Base-by-base conservation (phyloP, 1,140 invertebrate species). In the Cotesia glomerata region DNA sequence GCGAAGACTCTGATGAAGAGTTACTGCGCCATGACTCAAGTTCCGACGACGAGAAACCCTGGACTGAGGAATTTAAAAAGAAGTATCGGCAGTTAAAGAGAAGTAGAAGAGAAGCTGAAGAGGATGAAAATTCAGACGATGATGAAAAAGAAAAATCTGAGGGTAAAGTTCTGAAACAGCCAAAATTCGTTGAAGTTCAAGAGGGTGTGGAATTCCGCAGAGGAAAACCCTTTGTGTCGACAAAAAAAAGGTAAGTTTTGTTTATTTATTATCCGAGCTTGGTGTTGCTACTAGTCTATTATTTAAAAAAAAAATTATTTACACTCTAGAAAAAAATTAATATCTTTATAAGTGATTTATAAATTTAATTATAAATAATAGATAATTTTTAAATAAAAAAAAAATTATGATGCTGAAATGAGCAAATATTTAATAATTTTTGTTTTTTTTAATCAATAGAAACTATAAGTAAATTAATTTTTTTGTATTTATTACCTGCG, bases 51-150 rank as follows among this genome's bases (percentile, higher is more conserved):
- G 93, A 95, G 36, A 90, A 90, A 75, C 88, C 90, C 26, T 95
- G 93, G 91, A 89, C 90, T 0, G 91, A 93, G 78, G 94, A 96
- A 88, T 89, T 95, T 35, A 93, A 94, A 79, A 92, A 92, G 79
- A 91, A 95, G 76, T 93, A 93, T 78, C 84, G 82, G 62, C 76
- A 88, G 72, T 78, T 91, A 8, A 86, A 88, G 35, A 82, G 82
- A 70, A 90, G 88, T 73, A 80, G 85, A 68, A 83, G 77, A 76
- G 70, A 77, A 45, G 39, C 39, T 71, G 85, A 86, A 71, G 84
- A 89, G 77, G 80, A 80, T 18, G 80, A 83, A 75, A 78, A 81
- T 72, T 81, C 88, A 72, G 83, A 85, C 76, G 84, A 81, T 78
- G 78, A 88, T 61, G 78, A 87, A 32, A 79, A 89, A 71, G 80